phyloP scores from a whole-genome alignment of 2,113 vertebrate genomes.

The Brachypteracias leptosomus region DNA sequence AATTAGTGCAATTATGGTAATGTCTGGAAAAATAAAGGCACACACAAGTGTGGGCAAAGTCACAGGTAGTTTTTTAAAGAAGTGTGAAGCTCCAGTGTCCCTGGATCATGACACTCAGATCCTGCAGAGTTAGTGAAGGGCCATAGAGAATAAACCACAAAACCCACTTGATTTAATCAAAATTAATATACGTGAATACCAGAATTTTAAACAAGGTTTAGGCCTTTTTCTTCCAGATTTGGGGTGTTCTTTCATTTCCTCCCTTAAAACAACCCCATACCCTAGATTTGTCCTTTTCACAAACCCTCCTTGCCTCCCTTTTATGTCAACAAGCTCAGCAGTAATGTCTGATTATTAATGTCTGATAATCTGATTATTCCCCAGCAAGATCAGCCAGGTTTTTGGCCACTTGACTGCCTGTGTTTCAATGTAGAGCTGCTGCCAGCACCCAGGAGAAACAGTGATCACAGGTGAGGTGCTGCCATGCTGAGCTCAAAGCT shows the following conservation, averaged over 20 bases:
- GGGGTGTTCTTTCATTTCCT: background rate
- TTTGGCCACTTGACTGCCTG: too few relatives aligned
- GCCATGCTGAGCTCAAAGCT: background rate
- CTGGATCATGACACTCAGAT: background rate
- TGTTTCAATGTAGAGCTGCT: background rate
- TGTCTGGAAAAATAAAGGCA: background rate
- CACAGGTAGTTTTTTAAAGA: background rate
- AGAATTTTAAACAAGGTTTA: background rate
- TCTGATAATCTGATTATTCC: background rate
- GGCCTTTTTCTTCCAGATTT: background rate
- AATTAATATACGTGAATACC: background rate
- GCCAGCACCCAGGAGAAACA: background rate
- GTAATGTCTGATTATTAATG: background rate
- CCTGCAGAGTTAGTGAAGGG: background rate
- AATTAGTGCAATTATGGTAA: background rate
- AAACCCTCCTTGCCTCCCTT: background rate
- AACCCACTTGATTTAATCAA: background rate
- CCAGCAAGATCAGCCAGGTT: background rate
- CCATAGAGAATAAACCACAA: background rate
- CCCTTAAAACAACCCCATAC: background rate
- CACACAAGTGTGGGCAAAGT: background rate
- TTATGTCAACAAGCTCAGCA: background rate
- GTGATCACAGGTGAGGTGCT: background rate
- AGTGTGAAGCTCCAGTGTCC: background rate
- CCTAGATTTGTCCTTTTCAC: too few relatives aligned